A percentile compares a stretch with the other conserved stretches of the same genome.
Evolutionary conservation across 2,797 vertebrate genomes (phyloP).

Genomic region (Harpagifer antarcticus): DNA sequence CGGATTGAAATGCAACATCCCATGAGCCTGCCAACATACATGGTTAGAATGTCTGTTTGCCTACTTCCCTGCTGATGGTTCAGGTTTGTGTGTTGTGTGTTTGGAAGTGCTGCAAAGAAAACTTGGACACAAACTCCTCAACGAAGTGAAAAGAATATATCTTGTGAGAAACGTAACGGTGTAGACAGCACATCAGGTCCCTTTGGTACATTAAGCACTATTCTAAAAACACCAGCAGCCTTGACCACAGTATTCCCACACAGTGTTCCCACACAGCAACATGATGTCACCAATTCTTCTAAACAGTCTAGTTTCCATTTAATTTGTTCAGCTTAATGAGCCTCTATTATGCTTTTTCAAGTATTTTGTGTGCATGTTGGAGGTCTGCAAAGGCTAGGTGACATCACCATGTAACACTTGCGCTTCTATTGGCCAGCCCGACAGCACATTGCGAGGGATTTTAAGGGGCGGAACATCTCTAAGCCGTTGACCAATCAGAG

Average conservation of each 20-base stretch:
- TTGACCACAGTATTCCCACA: not conserved
- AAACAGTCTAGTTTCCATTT: not conserved
- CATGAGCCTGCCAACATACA: conserved; percentile 1
- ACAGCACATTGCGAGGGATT: too few relatives aligned
- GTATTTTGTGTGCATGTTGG: too few relatives aligned
- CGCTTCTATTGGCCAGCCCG: too few relatives aligned
- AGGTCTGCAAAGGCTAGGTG: too few relatives aligned
- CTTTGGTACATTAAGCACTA: conserved; percentile 3
- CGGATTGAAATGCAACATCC: conserved; percentile 24
- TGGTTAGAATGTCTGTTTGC: conserved; percentile 27
- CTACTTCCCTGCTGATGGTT: conserved; percentile 13
- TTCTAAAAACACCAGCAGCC: not conserved
- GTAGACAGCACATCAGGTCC: conserved; percentile 8
- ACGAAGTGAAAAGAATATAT: not conserved
- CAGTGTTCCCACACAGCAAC: too few relatives aligned
- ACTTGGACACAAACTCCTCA: conserved; percentile 1
- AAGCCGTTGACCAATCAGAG: too few relatives aligned
- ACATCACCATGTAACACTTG: too few relatives aligned
- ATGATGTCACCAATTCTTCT: not conserved
- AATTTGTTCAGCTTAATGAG: too few relatives aligned
- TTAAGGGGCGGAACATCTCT: too few relatives aligned
- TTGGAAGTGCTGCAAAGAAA: conserved; percentile 29
- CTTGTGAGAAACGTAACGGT: not conserved
- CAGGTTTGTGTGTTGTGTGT: conserved; percentile 8
- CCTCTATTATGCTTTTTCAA: too few relatives aligned